These are phyloP conservation scores for Gisinianus flammeolus DNA, from an alignment of 2,888 invertebrate species.

Conservation along the genomic window DNA sequence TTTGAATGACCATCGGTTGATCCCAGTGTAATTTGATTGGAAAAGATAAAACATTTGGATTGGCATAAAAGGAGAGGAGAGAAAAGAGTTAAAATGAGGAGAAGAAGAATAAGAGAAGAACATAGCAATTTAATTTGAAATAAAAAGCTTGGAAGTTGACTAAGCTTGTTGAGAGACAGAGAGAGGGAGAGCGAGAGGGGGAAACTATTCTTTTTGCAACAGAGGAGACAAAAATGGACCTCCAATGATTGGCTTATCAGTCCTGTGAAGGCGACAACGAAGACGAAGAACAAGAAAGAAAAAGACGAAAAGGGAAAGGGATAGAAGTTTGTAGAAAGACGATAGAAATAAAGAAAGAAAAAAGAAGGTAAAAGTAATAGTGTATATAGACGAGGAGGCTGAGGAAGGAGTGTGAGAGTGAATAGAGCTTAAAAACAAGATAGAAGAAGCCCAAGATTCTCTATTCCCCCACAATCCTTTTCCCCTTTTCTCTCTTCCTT, in stretches of 20 bases:
- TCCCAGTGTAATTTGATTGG: conserved; percentile 22
- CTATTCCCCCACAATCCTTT: background rate
- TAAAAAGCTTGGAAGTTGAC: background rate
- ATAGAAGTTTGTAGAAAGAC: background rate
- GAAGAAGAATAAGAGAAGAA: background rate
- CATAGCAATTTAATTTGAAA: conserved; percentile 24
- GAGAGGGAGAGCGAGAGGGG: background rate
- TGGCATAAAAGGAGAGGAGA: background rate
- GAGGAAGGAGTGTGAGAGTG: conserved; percentile 2
- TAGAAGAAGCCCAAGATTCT: no score
- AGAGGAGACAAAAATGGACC: conserved; percentile 25
- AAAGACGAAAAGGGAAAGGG: background rate
- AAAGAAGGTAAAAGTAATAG: no score
- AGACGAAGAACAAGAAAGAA: background rate
- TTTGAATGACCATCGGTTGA: background rate
- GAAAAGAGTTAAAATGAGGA: background rate
- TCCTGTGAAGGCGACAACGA: background rate
- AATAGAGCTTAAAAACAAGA: background rate
- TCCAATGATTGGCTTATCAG: conserved; percentile 30
- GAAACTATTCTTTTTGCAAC: conserved; percentile 24
- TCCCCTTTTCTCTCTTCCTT: conserved; percentile 15
- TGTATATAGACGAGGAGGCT: no score
- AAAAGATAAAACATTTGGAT: background rate
- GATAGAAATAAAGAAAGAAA: no score
- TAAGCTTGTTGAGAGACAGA: background rate